Evolutionary conservation across 2,113 vertebrate genomes (phyloP).

Genomic region (Salvelinus alpinus): DNA sequence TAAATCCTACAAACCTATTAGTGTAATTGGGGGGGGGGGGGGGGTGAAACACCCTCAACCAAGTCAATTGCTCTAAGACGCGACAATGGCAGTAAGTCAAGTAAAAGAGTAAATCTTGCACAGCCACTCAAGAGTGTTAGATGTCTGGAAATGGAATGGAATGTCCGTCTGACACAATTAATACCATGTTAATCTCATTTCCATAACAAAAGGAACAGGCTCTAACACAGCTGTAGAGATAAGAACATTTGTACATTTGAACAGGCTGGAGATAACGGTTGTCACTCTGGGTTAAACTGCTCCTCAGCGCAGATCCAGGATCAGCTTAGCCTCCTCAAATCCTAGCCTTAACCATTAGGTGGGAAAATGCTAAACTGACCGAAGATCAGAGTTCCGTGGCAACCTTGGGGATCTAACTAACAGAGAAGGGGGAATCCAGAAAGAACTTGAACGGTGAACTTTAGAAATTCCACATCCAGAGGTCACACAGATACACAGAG

Average conservation of each 20-base stretch:
- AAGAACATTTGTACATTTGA: not conserved
- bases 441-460: not conserved
- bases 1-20: conserved; percentile 8
- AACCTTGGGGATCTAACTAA: no score
- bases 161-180: conserved; percentile 14
- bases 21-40: not conserved
- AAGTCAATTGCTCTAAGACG: not conserved
- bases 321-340: not conserved
- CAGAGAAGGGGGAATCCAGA: no score
- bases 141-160: conserved; percentile 4
- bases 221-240: not conserved
- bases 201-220: conserved; percentile 6
- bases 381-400: not conserved
- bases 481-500: conserved; percentile 20
- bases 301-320: not conserved
- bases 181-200: conserved; percentile 10
- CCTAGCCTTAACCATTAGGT: not conserved
- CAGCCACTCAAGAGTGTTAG: conserved; percentile 1
- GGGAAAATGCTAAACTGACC: not conserved
- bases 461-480: conserved; percentile 26
- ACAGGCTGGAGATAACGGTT: not conserved
- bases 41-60: not conserved
- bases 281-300: not conserved
- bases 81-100: conserved; percentile 8
- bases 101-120: not conserved